A percentile compares a stretch with the other conserved stretches of the same genome.
These are phyloP conservation scores for Capromys pilorides DNA, from an alignment of 2,797 vertebrate species.

Conservation along the genomic window DNA sequence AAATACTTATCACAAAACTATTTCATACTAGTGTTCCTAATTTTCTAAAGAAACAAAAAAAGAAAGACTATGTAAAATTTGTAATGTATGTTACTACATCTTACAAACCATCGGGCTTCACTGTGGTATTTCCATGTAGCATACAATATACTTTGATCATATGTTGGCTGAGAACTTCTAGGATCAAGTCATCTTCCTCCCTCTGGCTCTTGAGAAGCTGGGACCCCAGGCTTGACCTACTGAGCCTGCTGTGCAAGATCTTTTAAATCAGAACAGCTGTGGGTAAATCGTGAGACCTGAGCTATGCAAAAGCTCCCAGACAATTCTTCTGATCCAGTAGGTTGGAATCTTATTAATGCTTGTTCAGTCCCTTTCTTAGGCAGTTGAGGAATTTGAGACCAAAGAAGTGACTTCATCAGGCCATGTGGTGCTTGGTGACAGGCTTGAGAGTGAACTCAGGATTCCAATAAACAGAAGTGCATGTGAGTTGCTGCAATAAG, in stretches of 20 bases:
- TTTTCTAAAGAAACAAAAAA: conserved; percentile 1
- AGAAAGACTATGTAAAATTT: not conserved
- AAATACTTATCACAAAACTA: conserved; percentile 38
- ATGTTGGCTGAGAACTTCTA: not conserved
- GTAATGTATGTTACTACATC: not conserved
- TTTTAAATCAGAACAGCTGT: not conserved
- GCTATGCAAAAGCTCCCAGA: not conserved
- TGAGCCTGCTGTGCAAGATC: no score
- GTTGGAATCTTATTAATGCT: not conserved
- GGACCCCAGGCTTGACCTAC: not conserved
- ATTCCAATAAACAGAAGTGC: not conserved
- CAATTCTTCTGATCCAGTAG: not conserved
- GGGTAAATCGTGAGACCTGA: not conserved
- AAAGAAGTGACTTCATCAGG: not conserved
- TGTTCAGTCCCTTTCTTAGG: not conserved
- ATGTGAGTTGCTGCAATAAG: not conserved
- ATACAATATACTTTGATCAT: not conserved
- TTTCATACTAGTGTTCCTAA: not conserved
- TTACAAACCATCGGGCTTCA: not conserved
- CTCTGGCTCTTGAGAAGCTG: not conserved
- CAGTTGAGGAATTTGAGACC: not conserved
- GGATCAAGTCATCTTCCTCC: not conserved
- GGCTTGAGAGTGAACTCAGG: not conserved
- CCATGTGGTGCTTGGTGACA: not conserved
- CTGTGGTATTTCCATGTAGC: not conserved